Conservation (phyloP, 1,140 invertebrate genomes). For the Eulimnadia texana region DNA sequence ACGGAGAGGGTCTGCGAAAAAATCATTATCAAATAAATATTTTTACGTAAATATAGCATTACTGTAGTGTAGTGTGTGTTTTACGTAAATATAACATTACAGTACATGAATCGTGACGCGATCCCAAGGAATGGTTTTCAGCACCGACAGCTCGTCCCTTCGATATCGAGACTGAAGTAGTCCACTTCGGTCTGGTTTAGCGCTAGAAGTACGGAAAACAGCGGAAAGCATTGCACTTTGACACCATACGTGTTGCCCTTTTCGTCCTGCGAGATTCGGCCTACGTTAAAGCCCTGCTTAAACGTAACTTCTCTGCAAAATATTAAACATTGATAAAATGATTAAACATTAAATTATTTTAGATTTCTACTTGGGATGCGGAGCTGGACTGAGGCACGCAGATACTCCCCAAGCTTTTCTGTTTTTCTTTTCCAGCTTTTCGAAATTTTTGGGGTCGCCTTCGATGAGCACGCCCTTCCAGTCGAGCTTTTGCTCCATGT, state of each 20-base stretch:
- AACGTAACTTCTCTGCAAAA: background rate
- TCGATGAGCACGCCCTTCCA: conserved; percentile 61
- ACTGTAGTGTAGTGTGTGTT: background rate
- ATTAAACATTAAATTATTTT: background rate
- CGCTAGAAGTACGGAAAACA: conserved; percentile 33
- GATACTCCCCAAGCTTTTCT: conserved; percentile 20
- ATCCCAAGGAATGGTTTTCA: conserved; percentile 38
- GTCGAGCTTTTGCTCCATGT: conserved; percentile 44
- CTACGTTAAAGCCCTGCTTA: background rate
- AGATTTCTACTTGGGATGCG: background rate
- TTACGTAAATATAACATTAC: conserved; percentile 31
- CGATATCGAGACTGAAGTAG: conserved; percentile 25
- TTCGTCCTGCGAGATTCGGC: conserved; percentile 4
- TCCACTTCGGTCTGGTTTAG: conserved; percentile 25
- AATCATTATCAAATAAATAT: background rate
- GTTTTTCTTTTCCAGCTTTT: conserved; percentile 19
- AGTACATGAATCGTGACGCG: conserved; percentile 22
- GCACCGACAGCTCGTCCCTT: conserved; percentile 25
- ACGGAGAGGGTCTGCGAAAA: conserved; percentile 26
- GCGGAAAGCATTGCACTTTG: conserved; percentile 36
- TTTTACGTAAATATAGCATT: background rate
- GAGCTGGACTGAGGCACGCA: conserved; percentile 15
- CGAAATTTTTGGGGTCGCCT: conserved; percentile 41
- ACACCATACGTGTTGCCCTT: background rate
- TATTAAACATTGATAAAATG: background rate